Conservation (phyloP, 2,888 invertebrate genomes). For the Agonopterix alstromeriana region DNA sequence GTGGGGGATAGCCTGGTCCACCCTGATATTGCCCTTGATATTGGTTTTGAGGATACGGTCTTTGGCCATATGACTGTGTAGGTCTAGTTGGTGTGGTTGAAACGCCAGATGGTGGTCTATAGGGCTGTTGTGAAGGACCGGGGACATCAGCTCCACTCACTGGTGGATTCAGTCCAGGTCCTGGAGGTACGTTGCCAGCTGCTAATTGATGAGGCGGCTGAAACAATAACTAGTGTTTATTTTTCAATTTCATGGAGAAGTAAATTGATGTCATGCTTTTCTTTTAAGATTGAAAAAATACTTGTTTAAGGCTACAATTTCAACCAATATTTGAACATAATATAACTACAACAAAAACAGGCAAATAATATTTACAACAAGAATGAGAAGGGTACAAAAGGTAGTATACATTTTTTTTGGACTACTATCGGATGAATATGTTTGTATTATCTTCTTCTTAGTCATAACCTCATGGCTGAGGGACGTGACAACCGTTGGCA, state of each 20-base stretch:
- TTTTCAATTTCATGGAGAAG: not conserved
- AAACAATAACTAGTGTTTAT: slow-evolving; percentile 21
- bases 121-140: slow-evolving; percentile 63
- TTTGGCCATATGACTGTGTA: slow-evolving; percentile 81
- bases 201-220: slow-evolving; percentile 77
- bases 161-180: slow-evolving; percentile 27
- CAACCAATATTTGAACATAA: too few species aligned
- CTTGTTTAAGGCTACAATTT: too few species aligned
- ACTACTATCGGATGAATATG: too few species aligned
- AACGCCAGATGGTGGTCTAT: slow-evolving; percentile 68
- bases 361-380: too few species aligned
- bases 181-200: slow-evolving; percentile 65
- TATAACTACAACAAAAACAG: too few species aligned
- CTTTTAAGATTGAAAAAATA: too few species aligned
- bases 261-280: too few species aligned
- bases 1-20: slow-evolving; percentile 78
- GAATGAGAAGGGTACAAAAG: too few species aligned
- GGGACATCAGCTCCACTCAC: slow-evolving; percentile 53
- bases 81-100: slow-evolving; percentile 76
- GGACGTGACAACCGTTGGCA: too few species aligned
- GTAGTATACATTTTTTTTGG: too few species aligned
- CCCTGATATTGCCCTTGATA: slow-evolving; percentile 78
- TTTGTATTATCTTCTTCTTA: too few species aligned
- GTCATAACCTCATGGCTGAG: too few species aligned
- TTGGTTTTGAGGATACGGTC: slow-evolving; percentile 82